These are phyloP conservation scores for Halictus ligatus DNA, from an alignment of 2,888 invertebrate genomes.

Conservation along the genomic window DNA sequence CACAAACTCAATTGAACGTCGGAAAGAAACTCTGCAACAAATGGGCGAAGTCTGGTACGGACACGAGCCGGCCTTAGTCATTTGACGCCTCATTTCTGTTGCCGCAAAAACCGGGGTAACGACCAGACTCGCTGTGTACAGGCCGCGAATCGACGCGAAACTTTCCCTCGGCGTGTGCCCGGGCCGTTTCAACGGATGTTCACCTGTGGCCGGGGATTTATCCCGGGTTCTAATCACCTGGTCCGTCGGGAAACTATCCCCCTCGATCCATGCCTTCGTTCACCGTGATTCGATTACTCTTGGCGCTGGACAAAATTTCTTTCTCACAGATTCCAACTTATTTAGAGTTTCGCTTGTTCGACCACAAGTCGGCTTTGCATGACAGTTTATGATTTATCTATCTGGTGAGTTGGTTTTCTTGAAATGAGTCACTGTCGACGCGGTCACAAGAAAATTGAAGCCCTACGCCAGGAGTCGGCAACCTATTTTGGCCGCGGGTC, in stretches of 20 bases:
- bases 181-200: conserved; percentile 33
- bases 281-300: not conserved
- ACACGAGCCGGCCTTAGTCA: conserved; percentile 71
- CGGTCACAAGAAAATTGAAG: too few species aligned
- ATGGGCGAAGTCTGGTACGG: conserved; percentile 73
- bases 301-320: not conserved
- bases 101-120: conserved; percentile 72
- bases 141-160: conserved; percentile 62
- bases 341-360: too few species aligned
- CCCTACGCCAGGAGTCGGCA: too few species aligned
- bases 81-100: conserved; percentile 78
- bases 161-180: conserved; percentile 26
- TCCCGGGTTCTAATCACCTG: not conserved
- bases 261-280: not conserved
- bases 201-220: conserved; percentile 7
- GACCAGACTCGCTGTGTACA: conserved; percentile 62
- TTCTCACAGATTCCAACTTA: too few species aligned
- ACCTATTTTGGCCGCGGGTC: too few species aligned
- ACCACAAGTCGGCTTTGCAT: too few species aligned
- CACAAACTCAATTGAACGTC: conserved; percentile 74
- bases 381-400: too few species aligned
- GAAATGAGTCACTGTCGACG: too few species aligned
- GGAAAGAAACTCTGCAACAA: conserved; percentile 77
- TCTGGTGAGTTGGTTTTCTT: too few species aligned
- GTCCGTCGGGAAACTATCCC: not conserved